Evolutionary conservation across 1,140 invertebrate species (phyloP).

Genomic region (Drosophila kanapiae): DNA sequence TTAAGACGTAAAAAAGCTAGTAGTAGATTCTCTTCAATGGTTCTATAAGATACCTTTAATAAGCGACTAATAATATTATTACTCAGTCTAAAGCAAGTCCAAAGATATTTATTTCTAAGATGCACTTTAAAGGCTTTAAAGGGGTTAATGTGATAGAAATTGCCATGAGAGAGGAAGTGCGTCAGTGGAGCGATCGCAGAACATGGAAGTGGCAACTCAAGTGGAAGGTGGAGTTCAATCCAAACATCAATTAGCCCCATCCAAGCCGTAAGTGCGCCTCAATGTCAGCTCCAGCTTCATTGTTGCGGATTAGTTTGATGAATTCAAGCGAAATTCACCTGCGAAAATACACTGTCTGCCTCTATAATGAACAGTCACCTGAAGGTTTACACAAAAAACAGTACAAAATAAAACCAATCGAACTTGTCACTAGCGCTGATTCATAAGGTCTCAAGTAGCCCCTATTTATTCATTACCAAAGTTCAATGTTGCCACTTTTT

Average conservation of each 20-base stretch:
- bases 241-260: constrained; percentile 64
- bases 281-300: constrained; percentile 58
- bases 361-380: constrained; percentile 41
- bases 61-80: no score
- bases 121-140: no score
- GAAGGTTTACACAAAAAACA: constrained; percentile 64
- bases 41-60: not conserved
- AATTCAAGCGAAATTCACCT: constrained; percentile 34
- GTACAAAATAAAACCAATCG: constrained; percentile 19
- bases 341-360: constrained; percentile 19
- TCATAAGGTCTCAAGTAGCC: constrained; percentile 23
- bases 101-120: no score
- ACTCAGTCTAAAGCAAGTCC: no score
- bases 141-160: not conserved
- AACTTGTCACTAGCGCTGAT: constrained; percentile 51
- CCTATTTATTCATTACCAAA: constrained; percentile 26
- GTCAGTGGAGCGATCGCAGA: constrained; percentile 15
- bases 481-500: constrained; percentile 30
- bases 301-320: constrained; percentile 54
- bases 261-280: constrained; percentile 57
- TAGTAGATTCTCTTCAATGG: no score
- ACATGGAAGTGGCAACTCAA: constrained; percentile 21
- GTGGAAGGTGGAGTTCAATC: constrained; percentile 46
- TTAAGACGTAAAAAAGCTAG: no score
- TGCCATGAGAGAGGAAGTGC: not conserved